Evolutionary conservation across 1,140 invertebrate genomes (phyloP), one percentile per base, ranked within the genome.

Genomic region (Drosophila sproati): DNA sequence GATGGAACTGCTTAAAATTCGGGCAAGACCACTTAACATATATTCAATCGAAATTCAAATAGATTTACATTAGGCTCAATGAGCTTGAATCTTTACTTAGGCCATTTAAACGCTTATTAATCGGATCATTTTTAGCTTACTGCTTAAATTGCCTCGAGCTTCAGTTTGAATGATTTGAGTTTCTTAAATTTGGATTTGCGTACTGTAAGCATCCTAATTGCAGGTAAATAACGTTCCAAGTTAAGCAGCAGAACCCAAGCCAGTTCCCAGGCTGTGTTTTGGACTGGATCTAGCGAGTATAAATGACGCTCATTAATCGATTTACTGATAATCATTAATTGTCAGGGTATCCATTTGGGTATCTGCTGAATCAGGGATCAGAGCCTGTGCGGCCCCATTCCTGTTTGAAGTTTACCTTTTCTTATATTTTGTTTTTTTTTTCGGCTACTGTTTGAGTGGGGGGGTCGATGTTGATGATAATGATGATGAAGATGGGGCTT

Each of bases 231-330:
- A 73, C 70, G 52, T 59, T 12, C 3, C 48, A 45, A 54, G 5
- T 4, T 31, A 32, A 10, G 32, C 12, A 20, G 20, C 20, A 20
- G 20, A 20, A 20, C 20, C 20, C 20, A 20, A 20, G 1, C n/a
- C 2, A 29, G 57, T 32, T 34, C 34, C 28, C 57, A 10, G 57
- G 10, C 47, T 20, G 2, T 6, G 29, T 4, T 29, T 7, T 20
- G 6, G 32, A 47, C 34, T 48, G 8, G 29, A 32, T 52, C 2
- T 8, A 31, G 32, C 41, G n/a, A 43, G 29, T 55, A 68, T 81
- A 71, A 82, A 78, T 82, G 68, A 71, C 35, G 57, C 78, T 86
- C 82, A 87, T 86, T 86, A 86, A 79, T 62, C 47, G 48, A n/a
- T 29, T 48, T n/a, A 39, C 62, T 60, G 55, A 63, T 64, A 77